These are phyloP conservation scores for Schizopygopsis malacanthus DNA, from an alignment of 2,797 vertebrate species.

Conservation along the genomic window DNA sequence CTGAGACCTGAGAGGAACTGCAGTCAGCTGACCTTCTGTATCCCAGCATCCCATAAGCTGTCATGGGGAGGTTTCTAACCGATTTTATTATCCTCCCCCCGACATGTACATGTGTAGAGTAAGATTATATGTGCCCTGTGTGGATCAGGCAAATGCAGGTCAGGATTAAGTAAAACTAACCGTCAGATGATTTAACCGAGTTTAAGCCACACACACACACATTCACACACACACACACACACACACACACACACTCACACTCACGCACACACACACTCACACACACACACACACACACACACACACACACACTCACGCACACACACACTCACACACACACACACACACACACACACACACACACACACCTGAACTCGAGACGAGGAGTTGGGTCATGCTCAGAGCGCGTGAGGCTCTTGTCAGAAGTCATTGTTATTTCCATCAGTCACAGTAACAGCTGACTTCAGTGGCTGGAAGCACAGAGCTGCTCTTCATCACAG, in stretches of 20 bases:
- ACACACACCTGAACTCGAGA: background rate
- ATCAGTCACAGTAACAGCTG: constrained; percentile 21
- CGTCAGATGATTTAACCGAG: constrained; percentile 44
- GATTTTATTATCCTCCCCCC: background rate
- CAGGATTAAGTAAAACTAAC: constrained; percentile 61
- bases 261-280: no score
- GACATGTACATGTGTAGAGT: background rate
- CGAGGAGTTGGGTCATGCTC: background rate
- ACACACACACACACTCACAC: no score
- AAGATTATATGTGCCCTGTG: constrained; percentile 35
- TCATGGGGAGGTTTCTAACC: background rate
- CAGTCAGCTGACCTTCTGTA: constrained; percentile 1
- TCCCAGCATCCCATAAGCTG: background rate
- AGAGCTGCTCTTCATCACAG: background rate
- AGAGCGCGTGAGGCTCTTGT: constrained; percentile 1
- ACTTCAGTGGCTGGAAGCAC: background rate
- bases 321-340: background rate
- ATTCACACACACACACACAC: no score
- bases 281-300: background rate
- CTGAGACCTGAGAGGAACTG: constrained; percentile 6
- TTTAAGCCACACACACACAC: constrained; percentile 10
- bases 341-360: background rate
- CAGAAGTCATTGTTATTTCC: constrained; percentile 6
- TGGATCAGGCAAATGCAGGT: constrained; percentile 61
- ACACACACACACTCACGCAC: background rate